Conservation (phyloP, 2,113 vertebrate species). For the Himantopus leucocephalus region DNA sequence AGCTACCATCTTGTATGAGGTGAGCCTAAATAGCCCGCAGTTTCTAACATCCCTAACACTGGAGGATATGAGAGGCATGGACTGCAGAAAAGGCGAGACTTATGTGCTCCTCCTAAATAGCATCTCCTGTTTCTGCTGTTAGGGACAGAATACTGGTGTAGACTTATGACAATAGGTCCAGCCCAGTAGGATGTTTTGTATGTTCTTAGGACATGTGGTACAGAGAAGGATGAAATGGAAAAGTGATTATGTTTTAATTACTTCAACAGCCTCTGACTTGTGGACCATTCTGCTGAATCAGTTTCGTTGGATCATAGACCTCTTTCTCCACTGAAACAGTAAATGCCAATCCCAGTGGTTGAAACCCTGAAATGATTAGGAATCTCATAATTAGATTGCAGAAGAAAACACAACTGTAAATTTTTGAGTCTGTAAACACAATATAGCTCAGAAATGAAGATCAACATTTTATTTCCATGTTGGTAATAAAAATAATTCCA, state of each 20-base stretch:
- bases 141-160: background rate
- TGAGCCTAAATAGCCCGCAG: background rate
- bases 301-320: background rate
- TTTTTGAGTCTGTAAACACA: background rate
- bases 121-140: background rate
- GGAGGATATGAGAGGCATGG: background rate
- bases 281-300: background rate
- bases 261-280: background rate
- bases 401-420: background rate
- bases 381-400: background rate
- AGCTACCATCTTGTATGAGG: background rate
- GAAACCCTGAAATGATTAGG: background rate
- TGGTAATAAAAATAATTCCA: slow-evolving; percentile 88
- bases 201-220: background rate
- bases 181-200: background rate
- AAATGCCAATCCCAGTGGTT: background rate
- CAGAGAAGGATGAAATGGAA: background rate
- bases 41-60: background rate
- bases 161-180: background rate
- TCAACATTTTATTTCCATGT: slow-evolving; percentile 88
- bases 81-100: background rate
- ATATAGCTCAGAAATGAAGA: slow-evolving; percentile 57
- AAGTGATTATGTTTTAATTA: background rate
- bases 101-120: background rate
- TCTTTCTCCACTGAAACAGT: background rate